phyloP scores from a whole-genome alignment of 1,140 invertebrate genomes.

The Lepidostoma basale region DNA sequence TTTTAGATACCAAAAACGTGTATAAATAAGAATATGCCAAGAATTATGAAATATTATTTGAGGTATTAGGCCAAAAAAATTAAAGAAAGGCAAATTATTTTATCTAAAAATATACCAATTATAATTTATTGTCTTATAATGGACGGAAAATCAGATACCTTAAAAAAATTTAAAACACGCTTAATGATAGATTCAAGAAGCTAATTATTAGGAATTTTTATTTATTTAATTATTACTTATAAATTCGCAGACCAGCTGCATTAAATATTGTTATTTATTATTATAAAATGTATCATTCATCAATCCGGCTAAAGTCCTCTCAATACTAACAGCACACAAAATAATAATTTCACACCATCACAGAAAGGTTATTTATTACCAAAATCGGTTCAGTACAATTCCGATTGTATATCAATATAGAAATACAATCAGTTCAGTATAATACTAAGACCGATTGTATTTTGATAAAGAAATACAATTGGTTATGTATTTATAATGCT shows the following conservation, averaged over 20 bases:
- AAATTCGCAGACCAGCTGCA: constrained; percentile 27
- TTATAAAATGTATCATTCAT: background rate
- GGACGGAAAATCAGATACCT: constrained; percentile 43
- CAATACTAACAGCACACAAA: background rate
- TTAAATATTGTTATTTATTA: background rate
- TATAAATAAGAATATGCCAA: background rate
- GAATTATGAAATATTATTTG: background rate
- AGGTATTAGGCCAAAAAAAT: background rate
- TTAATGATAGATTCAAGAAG: background rate
- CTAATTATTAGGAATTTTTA: background rate
- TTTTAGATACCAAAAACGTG: too few relatives aligned
- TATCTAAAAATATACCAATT: constrained; percentile 16
- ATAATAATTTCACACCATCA: background rate
- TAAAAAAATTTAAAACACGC: constrained; percentile 1
- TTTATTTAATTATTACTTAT: background rate
- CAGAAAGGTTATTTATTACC: background rate
- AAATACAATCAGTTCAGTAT: background rate
- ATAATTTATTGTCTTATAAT: constrained; percentile 42
- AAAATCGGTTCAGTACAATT: background rate
- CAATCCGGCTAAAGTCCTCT: too few relatives aligned
- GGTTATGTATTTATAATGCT: too few relatives aligned
- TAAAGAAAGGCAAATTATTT: constrained; percentile 19
- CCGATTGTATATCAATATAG: background rate
- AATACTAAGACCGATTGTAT: background rate
- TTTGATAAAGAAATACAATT: too few relatives aligned